phyloP scores from a whole-genome alignment of 2,888 invertebrate genomes.

The Hypomecis atomaria region DNA sequence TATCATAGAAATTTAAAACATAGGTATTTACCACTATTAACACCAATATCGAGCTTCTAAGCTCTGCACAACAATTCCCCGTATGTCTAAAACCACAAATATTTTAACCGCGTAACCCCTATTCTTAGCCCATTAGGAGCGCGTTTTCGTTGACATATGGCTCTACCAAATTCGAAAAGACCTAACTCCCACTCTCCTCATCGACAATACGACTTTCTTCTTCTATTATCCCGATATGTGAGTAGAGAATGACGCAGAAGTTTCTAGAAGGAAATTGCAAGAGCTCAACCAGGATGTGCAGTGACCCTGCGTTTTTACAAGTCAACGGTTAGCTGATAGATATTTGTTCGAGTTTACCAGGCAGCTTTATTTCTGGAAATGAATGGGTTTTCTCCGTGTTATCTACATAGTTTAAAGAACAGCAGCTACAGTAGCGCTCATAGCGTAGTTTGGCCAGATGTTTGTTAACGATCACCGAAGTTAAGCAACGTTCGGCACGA shows the following conservation, averaged over 20 bases:
- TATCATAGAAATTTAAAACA: too few species aligned
- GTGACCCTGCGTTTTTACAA: constrained; percentile 72
- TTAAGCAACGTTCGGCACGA: too few species aligned
- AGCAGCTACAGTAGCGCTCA: too few species aligned
- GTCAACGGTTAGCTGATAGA: constrained; percentile 49
- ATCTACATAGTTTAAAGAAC: too few species aligned
- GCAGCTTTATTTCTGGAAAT: not conserved
- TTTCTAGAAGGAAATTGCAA: constrained; percentile 76
- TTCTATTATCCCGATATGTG: constrained; percentile 57
- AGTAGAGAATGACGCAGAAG: constrained; percentile 69
- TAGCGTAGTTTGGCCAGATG: too few species aligned
- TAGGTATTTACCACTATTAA: too few species aligned
- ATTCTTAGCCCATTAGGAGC: constrained; percentile 63
- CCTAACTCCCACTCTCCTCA: constrained; percentile 3
- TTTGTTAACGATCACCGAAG: too few species aligned
- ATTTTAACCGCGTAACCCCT: constrained; percentile 59
- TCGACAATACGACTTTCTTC: constrained; percentile 4
- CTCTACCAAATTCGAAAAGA: constrained; percentile 1
- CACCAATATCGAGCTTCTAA: not conserved
- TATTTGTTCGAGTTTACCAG: constrained; percentile 6
- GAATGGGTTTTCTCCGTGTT: too few species aligned
- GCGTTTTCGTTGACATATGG: constrained; percentile 65
- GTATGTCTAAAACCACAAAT: constrained; percentile 57
- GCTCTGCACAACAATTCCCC: constrained; percentile 43
- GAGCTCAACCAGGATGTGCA: constrained; percentile 65